Conservation (phyloP, 2,797 vertebrate species). For the Crocidura indochinensis region DNA sequence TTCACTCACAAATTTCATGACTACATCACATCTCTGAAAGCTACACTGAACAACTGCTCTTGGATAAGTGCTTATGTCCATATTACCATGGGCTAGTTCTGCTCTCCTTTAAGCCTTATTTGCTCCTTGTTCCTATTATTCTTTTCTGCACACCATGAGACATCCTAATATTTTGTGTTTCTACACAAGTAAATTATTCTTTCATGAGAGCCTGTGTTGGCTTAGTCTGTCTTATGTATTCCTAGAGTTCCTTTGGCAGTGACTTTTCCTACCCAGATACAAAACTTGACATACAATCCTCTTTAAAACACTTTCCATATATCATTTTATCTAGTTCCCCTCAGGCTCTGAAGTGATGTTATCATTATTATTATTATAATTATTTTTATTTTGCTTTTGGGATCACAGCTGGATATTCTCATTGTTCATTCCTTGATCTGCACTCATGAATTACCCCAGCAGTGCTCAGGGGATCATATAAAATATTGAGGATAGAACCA, state of each 20-base stretch:
- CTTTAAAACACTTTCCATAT: not conserved
- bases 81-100: not conserved
- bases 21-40: not conserved
- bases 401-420: too few species aligned
- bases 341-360: not conserved
- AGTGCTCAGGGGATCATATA: too few species aligned
- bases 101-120: not conserved
- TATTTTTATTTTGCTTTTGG: too few species aligned
- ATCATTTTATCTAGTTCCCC: not conserved
- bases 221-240: fast-evolving
- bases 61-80: not conserved
- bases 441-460: too few species aligned
- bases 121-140: fast-evolving
- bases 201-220: fast-evolving
- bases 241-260: too few species aligned
- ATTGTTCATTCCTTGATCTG: too few species aligned
- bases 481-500: too few species aligned
- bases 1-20: not conserved
- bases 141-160: fast-evolving
- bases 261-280: not conserved
- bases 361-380: too few species aligned
- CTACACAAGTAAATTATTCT: fast-evolving
- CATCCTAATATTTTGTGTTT: not conserved
- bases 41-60: not conserved
- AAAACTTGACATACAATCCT: fast-evolving